A percentile compares a stretch with the other conserved stretches of the same genome.
Conservation (phyloP, 2,797 vertebrate species). For the Alca torda region DNA sequence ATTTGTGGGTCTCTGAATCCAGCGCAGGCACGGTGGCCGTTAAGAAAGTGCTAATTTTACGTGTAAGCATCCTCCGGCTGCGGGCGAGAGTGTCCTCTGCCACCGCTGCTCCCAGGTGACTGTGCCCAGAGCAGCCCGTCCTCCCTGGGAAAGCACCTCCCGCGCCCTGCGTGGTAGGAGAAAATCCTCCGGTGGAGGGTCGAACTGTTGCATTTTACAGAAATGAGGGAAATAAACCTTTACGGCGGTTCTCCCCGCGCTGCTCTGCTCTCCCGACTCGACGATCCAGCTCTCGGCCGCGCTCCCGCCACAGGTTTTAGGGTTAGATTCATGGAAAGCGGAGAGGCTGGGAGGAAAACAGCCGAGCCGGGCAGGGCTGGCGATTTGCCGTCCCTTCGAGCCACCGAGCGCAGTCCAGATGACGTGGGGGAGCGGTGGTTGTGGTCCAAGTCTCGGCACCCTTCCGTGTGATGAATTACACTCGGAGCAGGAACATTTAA, state of each 20-base stretch:
- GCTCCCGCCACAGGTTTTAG: neutral
- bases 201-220: neutral
- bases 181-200: neutral
- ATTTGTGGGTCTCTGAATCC: neutral
- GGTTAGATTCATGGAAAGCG: neutral
- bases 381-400: neutral
- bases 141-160: neutral
- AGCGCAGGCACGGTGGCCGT: neutral
- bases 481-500: neutral
- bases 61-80: neutral
- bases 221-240: neutral
- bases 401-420: neutral
- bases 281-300: neutral
- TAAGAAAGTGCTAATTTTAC: neutral
- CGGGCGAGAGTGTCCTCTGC: neutral
- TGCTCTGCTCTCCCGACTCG: neutral
- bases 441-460: neutral
- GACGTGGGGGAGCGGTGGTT: rapidly evolving
- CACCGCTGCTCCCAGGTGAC: neutral
- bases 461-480: neutral
- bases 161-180: neutral
- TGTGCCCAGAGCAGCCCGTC: neutral
- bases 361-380: neutral
- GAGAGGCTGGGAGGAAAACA: neutral
- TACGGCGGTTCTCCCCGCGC: rapidly evolving